Percentiles rank a stretch among this genome's conserved stretches.
phyloP scores from a whole-genome alignment of 1,140 invertebrate genomes.

The Tetramorium simillimum region DNA sequence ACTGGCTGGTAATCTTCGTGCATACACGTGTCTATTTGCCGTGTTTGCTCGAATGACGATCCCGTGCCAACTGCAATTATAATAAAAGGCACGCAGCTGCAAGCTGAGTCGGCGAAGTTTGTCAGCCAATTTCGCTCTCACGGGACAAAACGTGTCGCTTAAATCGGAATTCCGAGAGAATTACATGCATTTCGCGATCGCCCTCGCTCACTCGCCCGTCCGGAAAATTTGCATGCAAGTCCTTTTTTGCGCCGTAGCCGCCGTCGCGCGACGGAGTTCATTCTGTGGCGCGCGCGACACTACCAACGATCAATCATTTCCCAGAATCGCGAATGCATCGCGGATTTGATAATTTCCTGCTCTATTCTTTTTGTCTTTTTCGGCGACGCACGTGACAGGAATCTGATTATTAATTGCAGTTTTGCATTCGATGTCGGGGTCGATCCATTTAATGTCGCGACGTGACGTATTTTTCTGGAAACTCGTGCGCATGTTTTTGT shows the following conservation, averaged over 20 bases:
- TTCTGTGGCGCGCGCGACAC: conserved; percentile 33
- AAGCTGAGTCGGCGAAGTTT: neutral
- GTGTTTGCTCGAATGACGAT: conserved; percentile 24
- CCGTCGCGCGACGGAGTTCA: conserved; percentile 14
- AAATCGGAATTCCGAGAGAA: conserved; percentile 50
- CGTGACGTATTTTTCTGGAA: conserved; percentile 25
- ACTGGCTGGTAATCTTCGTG: neutral
- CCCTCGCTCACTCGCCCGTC: conserved; percentile 21
- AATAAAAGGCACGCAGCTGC: conserved; percentile 22
- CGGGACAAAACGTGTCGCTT: conserved; percentile 46
- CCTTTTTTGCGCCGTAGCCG: conserved; percentile 40
- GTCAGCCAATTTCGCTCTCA: conserved; percentile 5
- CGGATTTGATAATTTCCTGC: conserved; percentile 58
- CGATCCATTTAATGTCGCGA: conserved; percentile 21
- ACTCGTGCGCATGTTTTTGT: neutral
- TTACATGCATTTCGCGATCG: conserved; percentile 55
- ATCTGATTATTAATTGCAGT: conserved; percentile 57
- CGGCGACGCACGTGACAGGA: conserved; percentile 45
- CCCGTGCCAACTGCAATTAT: conserved; percentile 31
- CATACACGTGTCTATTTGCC: neutral
- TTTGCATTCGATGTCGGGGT: conserved; percentile 44
- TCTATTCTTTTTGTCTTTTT: conserved; percentile 51
- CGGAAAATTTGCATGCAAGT: conserved; percentile 54
- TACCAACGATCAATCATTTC: conserved; percentile 51
- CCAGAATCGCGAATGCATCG: conserved; percentile 57